Evolutionary conservation across 2,797 vertebrate genomes (phyloP), one percentile per base, ranked within the genome.

Genomic region (Leptodactylus fallax): DNA sequence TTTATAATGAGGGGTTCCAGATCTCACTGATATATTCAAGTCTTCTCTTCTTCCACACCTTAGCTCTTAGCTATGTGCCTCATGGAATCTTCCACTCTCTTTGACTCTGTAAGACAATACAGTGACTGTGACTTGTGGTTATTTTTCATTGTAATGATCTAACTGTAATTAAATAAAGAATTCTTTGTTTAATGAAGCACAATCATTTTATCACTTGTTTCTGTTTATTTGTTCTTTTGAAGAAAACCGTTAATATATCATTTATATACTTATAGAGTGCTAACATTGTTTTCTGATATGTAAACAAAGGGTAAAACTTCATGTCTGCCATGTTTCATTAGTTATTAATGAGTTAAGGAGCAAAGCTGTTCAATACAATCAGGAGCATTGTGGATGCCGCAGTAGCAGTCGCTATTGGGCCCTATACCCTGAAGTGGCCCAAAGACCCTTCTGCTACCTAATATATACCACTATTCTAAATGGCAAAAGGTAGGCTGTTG

Each of bases 71-170:
- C 90, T 91, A 91, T 51, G 91, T 91, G 92, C 91, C 92, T 92
- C 91, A 91, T 90, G 88, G 90, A 90, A 87, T 90, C 4, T 74
- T 91, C 90, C 86, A 89, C 90, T 79, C 0, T 85, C 87, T 87
- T 87, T 90, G 16, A 86, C 82, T 87, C 85, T 85, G 85, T 88
- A 85, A 90, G 91, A 86, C 92, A 90, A 88, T 92, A 93, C 92
- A 92, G 92, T 93, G 91, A 93, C 92, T 87, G 91, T 93, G 91
- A 92, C 91, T 92, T 91, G 91, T 93, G 93, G 92, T 92, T 93
- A 91, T 92, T 92, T 93, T 94, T 93, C 92, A 93, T 91, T 94
- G 93, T 94, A 93, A 93, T 12, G 14, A 92, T 81, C 88, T 90
- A 87, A 90, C 90, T 55, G 90, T 90, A 92, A 90, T 90, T 53